phyloP scores from a whole-genome alignment of 2,888 invertebrate genomes.

The Pristionchus japonicus region DNA sequence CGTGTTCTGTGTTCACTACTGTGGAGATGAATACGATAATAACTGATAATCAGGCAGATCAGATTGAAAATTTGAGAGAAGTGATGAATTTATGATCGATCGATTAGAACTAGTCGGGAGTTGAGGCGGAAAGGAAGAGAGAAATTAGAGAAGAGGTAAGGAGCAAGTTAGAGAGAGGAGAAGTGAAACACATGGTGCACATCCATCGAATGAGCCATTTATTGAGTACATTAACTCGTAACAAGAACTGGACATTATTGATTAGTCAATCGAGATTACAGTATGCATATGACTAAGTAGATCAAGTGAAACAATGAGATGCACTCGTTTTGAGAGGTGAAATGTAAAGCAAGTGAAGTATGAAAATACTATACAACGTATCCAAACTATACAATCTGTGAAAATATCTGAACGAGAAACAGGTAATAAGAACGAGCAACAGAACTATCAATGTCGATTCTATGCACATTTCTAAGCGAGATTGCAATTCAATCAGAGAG shows the following conservation, averaged over 20 bases:
- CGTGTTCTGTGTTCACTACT: not conserved
- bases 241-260: not conserved
- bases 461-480: not conserved
- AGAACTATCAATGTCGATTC: not conserved
- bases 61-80: not conserved
- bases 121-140: constrained; percentile 2
- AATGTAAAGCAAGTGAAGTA: constrained; percentile 15
- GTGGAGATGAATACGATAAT: not conserved
- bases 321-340: not conserved
- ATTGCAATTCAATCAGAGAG: not conserved
- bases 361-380: constrained; percentile 2
- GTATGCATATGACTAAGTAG: constrained; percentile 25
- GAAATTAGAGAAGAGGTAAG: constrained; percentile 21
- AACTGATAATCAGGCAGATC: not conserved
- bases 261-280: constrained; percentile 3
- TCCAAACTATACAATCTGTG: constrained; percentile 1
- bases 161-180: not conserved
- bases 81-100: not conserved
- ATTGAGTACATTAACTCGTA: constrained; percentile 33
- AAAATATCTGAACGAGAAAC: not conserved
- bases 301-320: not conserved
- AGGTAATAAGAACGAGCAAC: not conserved
- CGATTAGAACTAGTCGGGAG: not conserved
- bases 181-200: not conserved
- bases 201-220: not conserved